Percentiles rank a stretch among this genome's conserved stretches.
Conservation (phyloP, 1,140 invertebrate species). For the Pseudachorutes palmiensis region DNA sequence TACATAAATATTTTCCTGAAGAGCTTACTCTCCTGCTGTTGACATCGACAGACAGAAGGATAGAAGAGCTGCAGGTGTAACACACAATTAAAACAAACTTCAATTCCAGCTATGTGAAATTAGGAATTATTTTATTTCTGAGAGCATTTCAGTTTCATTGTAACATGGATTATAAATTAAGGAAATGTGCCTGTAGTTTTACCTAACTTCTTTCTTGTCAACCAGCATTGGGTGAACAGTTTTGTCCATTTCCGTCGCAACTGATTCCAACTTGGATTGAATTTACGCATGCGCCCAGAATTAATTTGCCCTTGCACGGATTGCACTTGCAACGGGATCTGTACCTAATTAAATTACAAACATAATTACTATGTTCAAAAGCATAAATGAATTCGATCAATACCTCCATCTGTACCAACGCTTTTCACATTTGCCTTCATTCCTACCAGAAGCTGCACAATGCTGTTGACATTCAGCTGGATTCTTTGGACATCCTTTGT, state of each 20-base stretch:
- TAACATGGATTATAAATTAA: background rate
- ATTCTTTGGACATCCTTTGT: conserved; percentile 18
- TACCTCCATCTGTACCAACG: conserved; percentile 24
- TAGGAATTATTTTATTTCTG: too few relatives aligned
- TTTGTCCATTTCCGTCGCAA: background rate
- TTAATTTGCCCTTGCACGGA: conserved; percentile 4
- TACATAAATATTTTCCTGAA: too few relatives aligned
- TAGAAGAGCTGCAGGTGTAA: too few relatives aligned
- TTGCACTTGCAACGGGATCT: conserved; percentile 16
- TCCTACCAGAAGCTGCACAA: conserved; percentile 2
- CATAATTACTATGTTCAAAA: too few relatives aligned
- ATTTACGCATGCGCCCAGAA: conserved; percentile 6
- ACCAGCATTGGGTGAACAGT: background rate
- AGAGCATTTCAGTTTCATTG: background rate
- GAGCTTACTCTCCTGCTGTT: too few relatives aligned
- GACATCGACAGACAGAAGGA: too few relatives aligned
- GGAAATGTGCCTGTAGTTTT: background rate
- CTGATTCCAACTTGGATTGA: background rate
- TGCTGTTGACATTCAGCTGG: conserved; percentile 11
- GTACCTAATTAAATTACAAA: too few relatives aligned
- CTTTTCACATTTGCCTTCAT: conserved; percentile 18
- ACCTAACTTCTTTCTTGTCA: background rate
- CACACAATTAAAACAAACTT: too few relatives aligned
- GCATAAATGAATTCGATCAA: too few relatives aligned
- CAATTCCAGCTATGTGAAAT: too few relatives aligned